Evolutionary conservation across 2,113 vertebrate genomes (phyloP).

Genomic region (Setophaga coronata): DNA sequence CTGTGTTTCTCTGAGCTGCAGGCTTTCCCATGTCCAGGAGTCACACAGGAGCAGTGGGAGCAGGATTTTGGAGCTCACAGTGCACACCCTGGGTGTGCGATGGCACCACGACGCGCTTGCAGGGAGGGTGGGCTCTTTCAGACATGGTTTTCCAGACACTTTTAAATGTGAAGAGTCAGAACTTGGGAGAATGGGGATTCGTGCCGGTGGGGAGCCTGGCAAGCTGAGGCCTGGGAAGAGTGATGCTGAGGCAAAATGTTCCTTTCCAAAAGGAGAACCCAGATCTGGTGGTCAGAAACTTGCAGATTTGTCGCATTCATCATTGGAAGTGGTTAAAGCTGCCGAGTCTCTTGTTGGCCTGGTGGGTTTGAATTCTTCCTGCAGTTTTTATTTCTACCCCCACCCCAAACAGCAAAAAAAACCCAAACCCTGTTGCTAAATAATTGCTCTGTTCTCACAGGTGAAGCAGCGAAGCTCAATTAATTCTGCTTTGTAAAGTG

Average conservation of each 20-base stretch:
- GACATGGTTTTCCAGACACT: fast-evolving
- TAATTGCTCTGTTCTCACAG: conserved; percentile 29
- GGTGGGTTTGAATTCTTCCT: not conserved
- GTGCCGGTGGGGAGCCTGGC: not conserved
- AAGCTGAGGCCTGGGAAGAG: not conserved
- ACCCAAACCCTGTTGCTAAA: not conserved
- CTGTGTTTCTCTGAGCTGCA: fast-evolving
- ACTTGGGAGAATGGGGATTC: not conserved
- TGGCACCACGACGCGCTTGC: fast-evolving
- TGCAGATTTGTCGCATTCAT: not conserved
- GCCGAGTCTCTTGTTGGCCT: not conserved
- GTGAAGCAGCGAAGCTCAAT: conserved; percentile 7
- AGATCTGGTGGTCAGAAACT: not conserved
- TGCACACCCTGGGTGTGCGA: fast-evolving
- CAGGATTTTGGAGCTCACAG: not conserved
- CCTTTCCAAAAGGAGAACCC: not conserved
- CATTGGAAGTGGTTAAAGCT: not conserved
- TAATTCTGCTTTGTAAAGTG: not conserved
- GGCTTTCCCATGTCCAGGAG: fast-evolving
- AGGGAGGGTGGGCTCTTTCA: not conserved
- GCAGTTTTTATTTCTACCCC: not conserved
- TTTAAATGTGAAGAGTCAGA: not conserved
- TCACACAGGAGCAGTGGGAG: fast-evolving
- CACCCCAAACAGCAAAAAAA: not conserved
- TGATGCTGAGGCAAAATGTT: not conserved